These are phyloP conservation scores for Mionectes olivaceus DNA, from an alignment of 2,797 vertebrate species.

Conservation along the genomic window DNA sequence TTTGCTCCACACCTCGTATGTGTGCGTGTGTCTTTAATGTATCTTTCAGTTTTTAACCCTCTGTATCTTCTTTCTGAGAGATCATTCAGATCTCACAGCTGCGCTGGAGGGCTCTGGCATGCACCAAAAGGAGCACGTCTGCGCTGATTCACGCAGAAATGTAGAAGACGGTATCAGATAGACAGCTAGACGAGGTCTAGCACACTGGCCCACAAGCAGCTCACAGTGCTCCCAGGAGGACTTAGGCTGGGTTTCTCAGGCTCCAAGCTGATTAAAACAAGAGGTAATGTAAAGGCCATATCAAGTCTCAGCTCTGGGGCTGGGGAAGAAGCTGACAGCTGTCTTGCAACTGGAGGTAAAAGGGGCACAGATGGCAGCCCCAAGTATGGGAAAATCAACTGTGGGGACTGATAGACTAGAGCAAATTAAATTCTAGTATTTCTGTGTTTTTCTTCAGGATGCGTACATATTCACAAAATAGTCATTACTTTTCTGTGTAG, in stretches of 20 bases:
- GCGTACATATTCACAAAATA: background rate
- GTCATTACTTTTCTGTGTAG: background rate
- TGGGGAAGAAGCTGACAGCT: constrained; percentile 77
- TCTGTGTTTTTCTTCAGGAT: background rate
- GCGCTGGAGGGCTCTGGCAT: constrained; percentile 46
- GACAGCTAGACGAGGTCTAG: constrained; percentile 71
- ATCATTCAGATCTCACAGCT: constrained; percentile 60
- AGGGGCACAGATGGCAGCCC: constrained; percentile 38
- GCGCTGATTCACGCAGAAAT: constrained; percentile 72
- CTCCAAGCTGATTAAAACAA: constrained; percentile 78
- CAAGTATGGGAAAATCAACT: constrained; percentile 42
- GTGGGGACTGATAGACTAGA: background rate
- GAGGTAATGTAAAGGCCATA: constrained; percentile 77
- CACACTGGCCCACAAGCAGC: constrained; percentile 67
- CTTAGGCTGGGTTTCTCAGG: constrained; percentile 73
- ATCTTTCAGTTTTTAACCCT: constrained; percentile 5
- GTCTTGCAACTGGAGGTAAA: constrained; percentile 74
- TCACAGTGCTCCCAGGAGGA: constrained; percentile 72
- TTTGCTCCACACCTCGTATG: background rate
- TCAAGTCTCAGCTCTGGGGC: constrained; percentile 66
- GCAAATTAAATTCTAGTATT: constrained; percentile 1
- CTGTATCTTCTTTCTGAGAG: background rate
- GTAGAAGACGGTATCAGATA: constrained; percentile 75
- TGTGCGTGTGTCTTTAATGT: background rate
- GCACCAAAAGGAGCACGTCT: constrained; percentile 60